Evolutionary conservation across 2,888 invertebrate species (phyloP).

Genomic region (Erannis defoliaria): DNA sequence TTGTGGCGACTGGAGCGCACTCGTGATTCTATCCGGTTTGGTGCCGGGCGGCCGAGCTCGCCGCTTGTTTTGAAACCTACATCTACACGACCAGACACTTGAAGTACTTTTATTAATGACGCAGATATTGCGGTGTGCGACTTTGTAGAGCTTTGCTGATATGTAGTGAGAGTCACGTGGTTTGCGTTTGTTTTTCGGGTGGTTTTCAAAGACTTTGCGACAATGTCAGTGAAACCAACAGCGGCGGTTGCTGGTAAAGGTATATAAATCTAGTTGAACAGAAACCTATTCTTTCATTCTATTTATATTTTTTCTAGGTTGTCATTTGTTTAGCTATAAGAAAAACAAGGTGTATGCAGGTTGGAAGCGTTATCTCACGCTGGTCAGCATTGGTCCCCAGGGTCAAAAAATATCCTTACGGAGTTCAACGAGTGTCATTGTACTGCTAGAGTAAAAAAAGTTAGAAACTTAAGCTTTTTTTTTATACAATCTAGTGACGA

Average conservation of each 20-base stretch:
- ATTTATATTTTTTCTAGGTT: neutral
- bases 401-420: no score
- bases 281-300: neutral
- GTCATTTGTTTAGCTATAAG: no score
- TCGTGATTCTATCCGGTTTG: neutral
- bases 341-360: no score
- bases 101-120: conserved; percentile 20
- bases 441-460: no score
- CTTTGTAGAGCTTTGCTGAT: conserved; percentile 17
- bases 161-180: conserved; percentile 45
- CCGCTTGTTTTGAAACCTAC: conserved; percentile 21
- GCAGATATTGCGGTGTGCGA: conserved; percentile 12
- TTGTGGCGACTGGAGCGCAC: neutral
- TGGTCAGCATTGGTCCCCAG: no score
- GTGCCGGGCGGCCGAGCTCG: conserved; percentile 2
- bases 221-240: conserved; percentile 70
- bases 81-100: neutral
- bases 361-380: no score
- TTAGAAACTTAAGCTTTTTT: no score
- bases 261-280: conserved; percentile 48
- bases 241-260: conserved; percentile 69
- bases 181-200: conserved; percentile 44
- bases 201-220: conserved; percentile 46
- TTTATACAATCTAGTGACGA: no score
- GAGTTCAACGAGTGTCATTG: no score